phyloP scores from a whole-genome alignment of 1,140 invertebrate species.

The Panagrolaimus sp. region DNA sequence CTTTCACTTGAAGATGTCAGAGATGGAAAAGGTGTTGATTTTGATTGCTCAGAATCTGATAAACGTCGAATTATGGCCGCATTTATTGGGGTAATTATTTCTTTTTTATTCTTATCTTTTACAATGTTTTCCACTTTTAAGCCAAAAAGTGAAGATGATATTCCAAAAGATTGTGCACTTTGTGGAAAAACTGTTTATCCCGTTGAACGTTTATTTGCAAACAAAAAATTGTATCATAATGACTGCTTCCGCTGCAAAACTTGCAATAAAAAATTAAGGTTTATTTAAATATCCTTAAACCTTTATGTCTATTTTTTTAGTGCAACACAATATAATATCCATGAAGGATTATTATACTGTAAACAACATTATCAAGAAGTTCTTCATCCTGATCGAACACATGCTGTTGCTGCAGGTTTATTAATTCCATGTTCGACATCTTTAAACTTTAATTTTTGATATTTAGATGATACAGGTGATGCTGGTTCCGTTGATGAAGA shows the following conservation, averaged over 20 bases:
- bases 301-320: slow-evolving; percentile 25
- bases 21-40: slow-evolving; percentile 13
- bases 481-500: slow-evolving; percentile 30
- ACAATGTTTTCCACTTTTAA: slow-evolving; percentile 18
- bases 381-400: slow-evolving; percentile 49
- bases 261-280: slow-evolving; percentile 57
- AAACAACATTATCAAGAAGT: slow-evolving; percentile 47
- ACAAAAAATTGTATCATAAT: slow-evolving; percentile 58
- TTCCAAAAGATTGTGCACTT: slow-evolving; percentile 50
- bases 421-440: background rate
- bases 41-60: slow-evolving; percentile 25
- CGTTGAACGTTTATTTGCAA: slow-evolving; percentile 55
- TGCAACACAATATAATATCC: slow-evolving; percentile 54
- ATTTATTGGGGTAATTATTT: slow-evolving; percentile 27
- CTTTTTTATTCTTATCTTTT: no score
- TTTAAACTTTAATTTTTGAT: slow-evolving; percentile 22
- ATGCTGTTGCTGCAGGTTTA: slow-evolving; percentile 14
- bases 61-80: slow-evolving; percentile 26
- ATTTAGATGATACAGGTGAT: slow-evolving; percentile 21
- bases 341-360: slow-evolving; percentile 47
- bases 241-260: slow-evolving; percentile 57
- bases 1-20: background rate
- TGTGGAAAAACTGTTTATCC: slow-evolving; percentile 58
- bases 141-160: slow-evolving; percentile 37
- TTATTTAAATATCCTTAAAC: slow-evolving; percentile 17